Conservation (phyloP, 2,888 invertebrate species). For the Zhengitettix transpicula region DNA sequence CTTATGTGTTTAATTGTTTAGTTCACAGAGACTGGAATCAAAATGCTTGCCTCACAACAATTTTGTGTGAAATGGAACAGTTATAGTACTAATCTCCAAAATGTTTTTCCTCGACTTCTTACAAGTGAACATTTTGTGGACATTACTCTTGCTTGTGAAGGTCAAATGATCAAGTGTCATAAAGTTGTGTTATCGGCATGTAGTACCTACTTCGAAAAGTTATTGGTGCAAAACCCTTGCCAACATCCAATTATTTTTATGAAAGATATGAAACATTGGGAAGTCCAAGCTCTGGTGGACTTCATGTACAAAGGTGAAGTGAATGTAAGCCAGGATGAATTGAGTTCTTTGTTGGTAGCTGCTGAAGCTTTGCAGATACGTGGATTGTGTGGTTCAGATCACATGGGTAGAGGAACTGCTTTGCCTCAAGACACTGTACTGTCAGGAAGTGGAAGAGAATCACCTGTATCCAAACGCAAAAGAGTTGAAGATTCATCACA, state of each 20-base stretch:
- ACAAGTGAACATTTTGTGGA: slow-evolving; percentile 23
- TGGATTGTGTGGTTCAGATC: slow-evolving; percentile 8
- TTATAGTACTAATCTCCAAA: slow-evolving; percentile 22
- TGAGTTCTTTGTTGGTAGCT: slow-evolving; percentile 63
- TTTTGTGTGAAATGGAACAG: slow-evolving; percentile 31
- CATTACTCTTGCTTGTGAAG: slow-evolving; percentile 25
- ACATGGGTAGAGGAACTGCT: neutral
- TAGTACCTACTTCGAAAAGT: slow-evolving; percentile 18
- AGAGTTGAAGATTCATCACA: slow-evolving; percentile 1
- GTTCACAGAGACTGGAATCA: slow-evolving; percentile 16
- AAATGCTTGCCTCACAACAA: slow-evolving; percentile 24
- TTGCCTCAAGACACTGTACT: slow-evolving; percentile 4
- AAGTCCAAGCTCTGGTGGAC: slow-evolving; percentile 71
- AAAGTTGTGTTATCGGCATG: slow-evolving; percentile 20
- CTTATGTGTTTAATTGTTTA: no score
- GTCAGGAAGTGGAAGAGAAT: slow-evolving; percentile 1
- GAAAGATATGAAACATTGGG: slow-evolving; percentile 67
- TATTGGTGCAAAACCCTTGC: slow-evolving; percentile 17
- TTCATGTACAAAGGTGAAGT: slow-evolving; percentile 78
- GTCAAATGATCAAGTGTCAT: slow-evolving; percentile 23
- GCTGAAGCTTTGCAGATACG: slow-evolving; percentile 56
- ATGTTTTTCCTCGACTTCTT: slow-evolving; percentile 21
- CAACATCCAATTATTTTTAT: slow-evolving; percentile 40
- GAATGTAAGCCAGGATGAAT: slow-evolving; percentile 58
- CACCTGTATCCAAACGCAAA: slow-evolving; percentile 1